phyloP scores from a whole-genome alignment of 1,140 invertebrate species.

The Leucophenga varia region DNA sequence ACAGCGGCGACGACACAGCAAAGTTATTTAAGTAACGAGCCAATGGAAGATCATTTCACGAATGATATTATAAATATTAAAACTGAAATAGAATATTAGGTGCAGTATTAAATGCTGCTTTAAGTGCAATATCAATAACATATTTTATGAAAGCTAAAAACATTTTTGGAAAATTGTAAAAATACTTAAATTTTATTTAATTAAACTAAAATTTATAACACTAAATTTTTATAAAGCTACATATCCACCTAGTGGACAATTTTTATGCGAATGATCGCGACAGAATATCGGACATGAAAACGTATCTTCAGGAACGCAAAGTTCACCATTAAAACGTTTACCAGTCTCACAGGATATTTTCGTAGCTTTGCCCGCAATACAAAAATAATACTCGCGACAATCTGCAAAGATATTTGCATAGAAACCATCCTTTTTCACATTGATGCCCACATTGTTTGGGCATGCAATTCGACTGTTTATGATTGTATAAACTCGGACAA shows the following conservation, averaged over 20 bases:
- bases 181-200: too few species aligned
- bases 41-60: too few species aligned
- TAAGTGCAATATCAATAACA: too few species aligned
- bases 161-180: too few species aligned
- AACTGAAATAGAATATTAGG: too few species aligned
- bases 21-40: too few species aligned
- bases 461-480: constrained; percentile 35
- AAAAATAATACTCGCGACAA: constrained; percentile 62
- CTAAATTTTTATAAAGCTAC: background rate
- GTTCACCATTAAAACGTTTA: constrained; percentile 26
- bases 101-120: too few species aligned
- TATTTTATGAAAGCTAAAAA: too few species aligned
- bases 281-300: constrained; percentile 58
- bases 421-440: constrained; percentile 60
- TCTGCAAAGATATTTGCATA: constrained; percentile 59
- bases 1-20: too few species aligned
- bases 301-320: constrained; percentile 28
- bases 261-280: constrained; percentile 36
- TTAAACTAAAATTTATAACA: too few species aligned
- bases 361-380: constrained; percentile 56
- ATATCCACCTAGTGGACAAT: constrained; percentile 9
- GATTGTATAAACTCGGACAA: constrained; percentile 43
- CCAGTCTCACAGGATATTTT: constrained; percentile 51
- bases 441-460: constrained; percentile 17
- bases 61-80: too few species aligned